Conservation (phyloP, 2,113 vertebrate genomes). For the Pelobates fuscus region DNA sequence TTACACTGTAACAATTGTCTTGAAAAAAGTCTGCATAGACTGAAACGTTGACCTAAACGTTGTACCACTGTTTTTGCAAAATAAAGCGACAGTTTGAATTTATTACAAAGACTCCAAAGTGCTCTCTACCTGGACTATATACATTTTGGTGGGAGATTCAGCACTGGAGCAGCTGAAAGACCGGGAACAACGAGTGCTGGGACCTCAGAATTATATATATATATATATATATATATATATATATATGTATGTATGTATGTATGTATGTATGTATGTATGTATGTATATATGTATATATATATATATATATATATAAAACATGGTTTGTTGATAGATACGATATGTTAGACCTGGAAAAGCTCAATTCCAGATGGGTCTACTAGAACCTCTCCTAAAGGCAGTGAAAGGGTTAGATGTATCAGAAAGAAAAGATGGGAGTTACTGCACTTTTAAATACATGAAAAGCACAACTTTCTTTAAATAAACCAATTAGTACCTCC, state of each 20-base stretch:
- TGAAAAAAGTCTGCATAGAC: no score
- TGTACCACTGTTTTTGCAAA: no score
- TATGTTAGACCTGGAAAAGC: no score
- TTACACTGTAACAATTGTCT: no score
- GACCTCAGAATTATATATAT: no score
- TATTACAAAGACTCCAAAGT: no score
- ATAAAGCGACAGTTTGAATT: no score
- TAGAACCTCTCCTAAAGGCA: not conserved
- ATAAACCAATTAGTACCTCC: slow-evolving; percentile 35
- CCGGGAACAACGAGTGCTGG: no score
- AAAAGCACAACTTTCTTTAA: slow-evolving; percentile 39
- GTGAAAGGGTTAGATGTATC: not conserved
- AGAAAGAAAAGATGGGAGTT: not conserved
- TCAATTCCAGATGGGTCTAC: not conserved
- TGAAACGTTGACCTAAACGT: no score
- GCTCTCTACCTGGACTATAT: no score
- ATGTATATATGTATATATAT: not conserved
- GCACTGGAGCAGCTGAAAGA: no score
- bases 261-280: not conserved
- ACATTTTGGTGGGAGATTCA: no score
- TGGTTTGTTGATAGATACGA: not conserved
- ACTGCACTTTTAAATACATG: slow-evolving; percentile 17
- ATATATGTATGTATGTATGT: not conserved
- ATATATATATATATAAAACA: not conserved
- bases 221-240: slow-evolving; percentile 1